phyloP scores from a whole-genome alignment of 92 coral and sea anemone genomes.

The Zoanthus sociatus region DNA sequence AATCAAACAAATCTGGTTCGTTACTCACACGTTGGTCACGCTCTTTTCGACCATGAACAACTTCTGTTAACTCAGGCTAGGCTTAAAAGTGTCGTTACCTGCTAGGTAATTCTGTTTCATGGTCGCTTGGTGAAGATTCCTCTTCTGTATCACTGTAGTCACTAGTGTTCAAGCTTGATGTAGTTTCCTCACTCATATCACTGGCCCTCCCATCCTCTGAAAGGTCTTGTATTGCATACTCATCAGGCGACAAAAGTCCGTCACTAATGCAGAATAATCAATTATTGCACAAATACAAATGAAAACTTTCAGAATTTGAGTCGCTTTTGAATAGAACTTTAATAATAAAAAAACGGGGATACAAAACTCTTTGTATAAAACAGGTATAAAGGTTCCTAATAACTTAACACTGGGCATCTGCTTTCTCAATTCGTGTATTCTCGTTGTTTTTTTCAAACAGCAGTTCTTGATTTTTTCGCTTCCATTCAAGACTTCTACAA shows the following conservation, averaged over 20 bases:
- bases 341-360: slow-evolving; percentile 15
- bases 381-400: slow-evolving; percentile 7
- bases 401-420: slow-evolving; percentile 8
- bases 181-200: slow-evolving; percentile 27
- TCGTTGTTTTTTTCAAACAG: slow-evolving; percentile 5
- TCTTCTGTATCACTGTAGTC: slow-evolving; percentile 27
- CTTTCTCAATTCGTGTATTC: slow-evolving; percentile 8
- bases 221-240: slow-evolving; percentile 25
- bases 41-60: slow-evolving; percentile 23
- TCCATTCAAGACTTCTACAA: slow-evolving; percentile 10
- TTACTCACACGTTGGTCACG: slow-evolving; percentile 24
- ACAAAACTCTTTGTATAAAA: slow-evolving; percentile 8
- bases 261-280: slow-evolving; percentile 26
- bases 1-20: slow-evolving; percentile 27
- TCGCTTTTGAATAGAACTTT: slow-evolving; percentile 24
- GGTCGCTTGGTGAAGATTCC: slow-evolving; percentile 29
- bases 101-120: slow-evolving; percentile 24
- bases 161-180: slow-evolving; percentile 25
- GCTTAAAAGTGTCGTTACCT: slow-evolving; percentile 21
- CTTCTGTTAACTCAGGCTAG: slow-evolving; percentile 24
- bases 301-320: slow-evolving; percentile 23
- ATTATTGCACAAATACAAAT: slow-evolving; percentile 17
- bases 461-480: slow-evolving; percentile 3
- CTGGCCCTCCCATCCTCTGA: slow-evolving; percentile 31
- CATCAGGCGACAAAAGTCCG: slow-evolving; percentile 29